Evolutionary conservation across 2,113 vertebrate species (phyloP).

Genomic region (Tragulus kanchil): DNA sequence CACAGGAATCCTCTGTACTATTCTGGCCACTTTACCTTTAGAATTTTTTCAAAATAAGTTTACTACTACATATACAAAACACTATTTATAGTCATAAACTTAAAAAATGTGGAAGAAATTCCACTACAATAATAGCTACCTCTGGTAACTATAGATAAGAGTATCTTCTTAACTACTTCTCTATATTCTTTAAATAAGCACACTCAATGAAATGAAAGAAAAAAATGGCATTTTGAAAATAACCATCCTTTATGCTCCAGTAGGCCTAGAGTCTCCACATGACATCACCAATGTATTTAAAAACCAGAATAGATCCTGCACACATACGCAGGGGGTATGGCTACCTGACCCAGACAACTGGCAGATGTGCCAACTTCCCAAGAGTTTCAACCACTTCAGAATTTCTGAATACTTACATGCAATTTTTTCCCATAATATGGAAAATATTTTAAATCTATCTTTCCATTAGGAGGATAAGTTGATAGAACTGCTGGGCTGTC

Average conservation of each 20-base stretch:
- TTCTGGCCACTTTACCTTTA: background rate
- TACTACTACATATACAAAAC: background rate
- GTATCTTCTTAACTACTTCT: background rate
- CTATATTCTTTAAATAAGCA: background rate
- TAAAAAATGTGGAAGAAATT: background rate
- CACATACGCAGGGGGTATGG: background rate
- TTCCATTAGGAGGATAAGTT: slow-evolving; percentile 91
- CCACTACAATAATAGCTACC: background rate
- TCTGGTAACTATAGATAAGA: background rate
- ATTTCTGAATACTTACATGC: slow-evolving; percentile 92
- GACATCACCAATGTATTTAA: background rate
- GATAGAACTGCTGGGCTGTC: slow-evolving; percentile 85
- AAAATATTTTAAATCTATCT: slow-evolving; percentile 97
- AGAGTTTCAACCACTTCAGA: background rate
- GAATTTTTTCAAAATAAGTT: slow-evolving; percentile 46
- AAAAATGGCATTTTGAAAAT: background rate
- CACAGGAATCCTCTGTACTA: background rate
- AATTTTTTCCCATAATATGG: slow-evolving; percentile 97
- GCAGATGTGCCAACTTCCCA: background rate
- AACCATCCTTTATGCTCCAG: background rate
- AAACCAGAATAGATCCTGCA: background rate
- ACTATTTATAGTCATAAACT: background rate
- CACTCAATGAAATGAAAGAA: background rate
- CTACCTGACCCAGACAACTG: background rate
- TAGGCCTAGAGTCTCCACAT: background rate